Evolutionary conservation across 2,888 invertebrate genomes (phyloP).

Genomic region (Trachelus stipa): DNA sequence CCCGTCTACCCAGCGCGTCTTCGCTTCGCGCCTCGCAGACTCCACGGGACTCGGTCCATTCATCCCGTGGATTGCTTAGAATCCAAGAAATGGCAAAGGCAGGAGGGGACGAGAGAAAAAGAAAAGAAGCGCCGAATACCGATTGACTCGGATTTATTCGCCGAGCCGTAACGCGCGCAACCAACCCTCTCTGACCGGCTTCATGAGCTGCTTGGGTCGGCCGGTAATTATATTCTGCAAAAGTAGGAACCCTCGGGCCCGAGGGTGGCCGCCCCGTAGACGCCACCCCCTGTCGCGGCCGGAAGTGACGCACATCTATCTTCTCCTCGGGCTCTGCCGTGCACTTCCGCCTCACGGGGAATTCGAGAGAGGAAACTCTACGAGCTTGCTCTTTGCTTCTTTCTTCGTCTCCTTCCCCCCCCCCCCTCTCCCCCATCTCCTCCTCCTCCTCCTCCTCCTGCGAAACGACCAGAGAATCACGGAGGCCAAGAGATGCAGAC

Average conservation of each 20-base stretch:
- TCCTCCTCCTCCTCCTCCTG: too few species aligned
- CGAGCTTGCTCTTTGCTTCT: not conserved
- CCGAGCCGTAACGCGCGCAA: not conserved
- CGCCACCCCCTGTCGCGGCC: constrained; percentile 66
- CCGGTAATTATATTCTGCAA: constrained; percentile 61
- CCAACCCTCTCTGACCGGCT: not conserved
- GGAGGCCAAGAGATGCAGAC: constrained; percentile 11
- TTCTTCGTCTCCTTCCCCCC: not conserved
- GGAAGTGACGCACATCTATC: constrained; percentile 67
- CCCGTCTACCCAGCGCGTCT: not conserved
- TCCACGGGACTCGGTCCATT: not conserved
- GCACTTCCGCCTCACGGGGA: constrained; percentile 54
- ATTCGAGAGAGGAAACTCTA: constrained; percentile 9
- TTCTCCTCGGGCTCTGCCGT: constrained; percentile 57
- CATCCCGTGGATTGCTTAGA: not conserved
- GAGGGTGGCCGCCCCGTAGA: constrained; percentile 55
- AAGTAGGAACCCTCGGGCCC: constrained; percentile 44
- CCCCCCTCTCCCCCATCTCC: not conserved
- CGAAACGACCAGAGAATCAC: constrained; percentile 9
- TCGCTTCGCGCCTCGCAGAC: not conserved
- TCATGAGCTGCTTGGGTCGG: not conserved
- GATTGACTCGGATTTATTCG: not conserved
- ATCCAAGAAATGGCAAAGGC: not conserved
- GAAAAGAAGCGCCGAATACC: not conserved
- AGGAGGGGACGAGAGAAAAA: not conserved